Percentiles rank a stretch among this genome's conserved stretches.
phyloP scores from a whole-genome alignment of 2,113 vertebrate genomes.

The Scalopus aquaticus region DNA sequence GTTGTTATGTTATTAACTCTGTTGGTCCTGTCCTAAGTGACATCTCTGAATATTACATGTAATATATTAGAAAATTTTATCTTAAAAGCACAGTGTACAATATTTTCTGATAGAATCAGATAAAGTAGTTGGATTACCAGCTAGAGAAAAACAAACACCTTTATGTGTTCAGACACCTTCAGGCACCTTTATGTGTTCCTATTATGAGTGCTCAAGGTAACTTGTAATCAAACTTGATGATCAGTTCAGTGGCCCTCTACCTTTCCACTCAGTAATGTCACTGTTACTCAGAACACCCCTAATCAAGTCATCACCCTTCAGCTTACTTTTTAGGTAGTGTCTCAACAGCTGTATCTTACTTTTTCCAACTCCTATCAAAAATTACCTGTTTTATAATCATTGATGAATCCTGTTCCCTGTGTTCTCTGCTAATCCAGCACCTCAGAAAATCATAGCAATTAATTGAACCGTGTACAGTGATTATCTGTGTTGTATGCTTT shows the following conservation, averaged over 20 bases:
- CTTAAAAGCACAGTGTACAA: not conserved
- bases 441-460: not conserved
- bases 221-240: not conserved
- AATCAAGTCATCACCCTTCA: not conserved
- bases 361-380: not conserved
- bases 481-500: not conserved
- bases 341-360: not conserved
- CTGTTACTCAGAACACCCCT: not conserved
- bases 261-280: not conserved
- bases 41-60: conserved; percentile 24
- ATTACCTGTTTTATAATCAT: not conserved
- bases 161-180: no score
- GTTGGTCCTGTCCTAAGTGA: not conserved
- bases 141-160: no score
- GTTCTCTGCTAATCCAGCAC: not conserved
- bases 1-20: not conserved
- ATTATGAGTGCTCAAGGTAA: not conserved
- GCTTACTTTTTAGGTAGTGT: not conserved
- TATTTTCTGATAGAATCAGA: not conserved
- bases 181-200: not conserved
- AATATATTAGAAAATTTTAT: not conserved
- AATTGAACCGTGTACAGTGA: not conserved
- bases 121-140: not conserved
- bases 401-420: not conserved
- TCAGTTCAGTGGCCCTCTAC: not conserved